These are phyloP conservation scores for Cisticola juncidis DNA, from an alignment of 2,113 vertebrate species.

Conservation along the genomic window DNA sequence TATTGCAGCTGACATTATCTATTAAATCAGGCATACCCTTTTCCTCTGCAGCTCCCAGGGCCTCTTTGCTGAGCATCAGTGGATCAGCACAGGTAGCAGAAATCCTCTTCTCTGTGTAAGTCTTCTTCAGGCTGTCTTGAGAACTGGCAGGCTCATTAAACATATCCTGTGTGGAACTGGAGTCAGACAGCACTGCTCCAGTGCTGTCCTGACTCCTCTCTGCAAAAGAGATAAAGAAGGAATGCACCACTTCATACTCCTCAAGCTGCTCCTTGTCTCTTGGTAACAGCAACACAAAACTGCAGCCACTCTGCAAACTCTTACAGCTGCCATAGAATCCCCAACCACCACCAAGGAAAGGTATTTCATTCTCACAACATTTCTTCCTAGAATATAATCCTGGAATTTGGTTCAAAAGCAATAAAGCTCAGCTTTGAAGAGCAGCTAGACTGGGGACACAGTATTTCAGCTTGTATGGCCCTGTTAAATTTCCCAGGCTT, in stretches of 20 bases:
- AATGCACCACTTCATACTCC: not conserved
- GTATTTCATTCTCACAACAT: not conserved
- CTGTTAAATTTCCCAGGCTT: not conserved
- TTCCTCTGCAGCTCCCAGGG: constrained; percentile 75
- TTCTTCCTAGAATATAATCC: not conserved
- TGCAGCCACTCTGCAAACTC: not conserved
- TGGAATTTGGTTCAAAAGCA: not conserved
- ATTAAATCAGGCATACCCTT: constrained; percentile 73
- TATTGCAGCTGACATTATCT: not conserved
- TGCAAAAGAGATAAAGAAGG: constrained; percentile 65
- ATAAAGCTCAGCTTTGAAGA: not conserved
- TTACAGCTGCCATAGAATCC: not conserved
- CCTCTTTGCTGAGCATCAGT: constrained; percentile 74
- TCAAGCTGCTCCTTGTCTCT: not conserved
- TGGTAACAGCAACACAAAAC: not conserved
- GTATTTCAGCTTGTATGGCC: not conserved
- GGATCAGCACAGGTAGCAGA: constrained; percentile 69
- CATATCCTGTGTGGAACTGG: constrained; percentile 94
- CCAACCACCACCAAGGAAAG: not conserved
- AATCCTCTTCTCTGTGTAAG: constrained; percentile 79
- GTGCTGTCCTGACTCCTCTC: constrained; percentile 97
- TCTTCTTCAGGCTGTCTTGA: constrained; percentile 87
- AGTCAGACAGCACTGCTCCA: constrained; percentile 91
- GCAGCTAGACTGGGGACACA: not conserved
- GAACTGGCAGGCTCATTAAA: constrained; percentile 89